phyloP scores from a whole-genome alignment of 2,888 invertebrate genomes.

The Epicampocera succincta region DNA sequence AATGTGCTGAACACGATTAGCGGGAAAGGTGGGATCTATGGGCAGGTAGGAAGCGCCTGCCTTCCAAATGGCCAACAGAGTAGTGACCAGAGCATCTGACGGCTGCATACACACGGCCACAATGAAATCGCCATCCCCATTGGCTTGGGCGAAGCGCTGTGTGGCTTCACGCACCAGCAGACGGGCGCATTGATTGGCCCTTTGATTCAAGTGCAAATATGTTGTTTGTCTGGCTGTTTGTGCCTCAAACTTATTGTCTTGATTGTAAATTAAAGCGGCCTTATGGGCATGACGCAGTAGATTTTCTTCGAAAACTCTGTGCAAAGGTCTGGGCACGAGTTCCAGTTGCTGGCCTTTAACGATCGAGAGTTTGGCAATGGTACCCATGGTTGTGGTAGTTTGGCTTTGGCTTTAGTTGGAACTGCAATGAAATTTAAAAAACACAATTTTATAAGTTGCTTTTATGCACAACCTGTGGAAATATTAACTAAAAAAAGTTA shows the following conservation, averaged over 20 bases:
- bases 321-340: slow-evolving; percentile 83
- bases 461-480: neutral
- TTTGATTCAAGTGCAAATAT: slow-evolving; percentile 82
- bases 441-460: neutral
- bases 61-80: slow-evolving; percentile 89
- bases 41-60: slow-evolving; percentile 93
- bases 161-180: slow-evolving; percentile 76
- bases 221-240: slow-evolving; percentile 73
- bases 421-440: slow-evolving; percentile 20
- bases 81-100: slow-evolving; percentile 85
- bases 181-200: slow-evolving; percentile 82
- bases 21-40: slow-evolving; percentile 88
- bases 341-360: slow-evolving; percentile 84
- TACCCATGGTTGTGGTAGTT: slow-evolving; percentile 84
- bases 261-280: slow-evolving; percentile 85
- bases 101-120: slow-evolving; percentile 91
- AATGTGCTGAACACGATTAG: slow-evolving; percentile 88
- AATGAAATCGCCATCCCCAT: slow-evolving; percentile 87
- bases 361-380: slow-evolving; percentile 88
- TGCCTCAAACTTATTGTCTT: slow-evolving; percentile 43
- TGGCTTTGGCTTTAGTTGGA: neutral
- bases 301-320: slow-evolving; percentile 84
- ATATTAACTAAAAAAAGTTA: neutral
- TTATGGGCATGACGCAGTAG: slow-evolving; percentile 83
- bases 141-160: slow-evolving; percentile 79